Percentiles rank a stretch among this genome's conserved stretches.
phyloP scores from a whole-genome alignment of 2,797 vertebrate genomes.

The Spinibarbus caldwelli region DNA sequence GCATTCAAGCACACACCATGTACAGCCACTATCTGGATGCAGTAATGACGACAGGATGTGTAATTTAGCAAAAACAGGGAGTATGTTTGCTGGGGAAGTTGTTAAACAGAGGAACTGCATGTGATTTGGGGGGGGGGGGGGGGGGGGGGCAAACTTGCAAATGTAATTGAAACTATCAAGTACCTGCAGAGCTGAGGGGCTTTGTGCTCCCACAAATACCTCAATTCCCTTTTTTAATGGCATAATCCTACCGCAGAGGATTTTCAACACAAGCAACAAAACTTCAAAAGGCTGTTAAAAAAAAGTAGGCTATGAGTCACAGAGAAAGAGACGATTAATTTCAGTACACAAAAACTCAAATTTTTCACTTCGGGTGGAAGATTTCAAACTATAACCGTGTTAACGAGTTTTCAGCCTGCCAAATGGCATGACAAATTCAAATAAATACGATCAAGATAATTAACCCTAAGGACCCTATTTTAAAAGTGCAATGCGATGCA shows the following conservation, averaged over 20 bases:
- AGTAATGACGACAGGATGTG: neutral
- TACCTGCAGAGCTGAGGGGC: slow-evolving; percentile 41
- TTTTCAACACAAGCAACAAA: slow-evolving; percentile 39
- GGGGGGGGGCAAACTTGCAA: too few relatives aligned
- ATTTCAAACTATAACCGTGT: slow-evolving; percentile 9
- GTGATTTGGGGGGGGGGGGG: slow-evolving; percentile 1
- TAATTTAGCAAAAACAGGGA: neutral
- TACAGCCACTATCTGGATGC: neutral
- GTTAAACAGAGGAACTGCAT: slow-evolving; percentile 22
- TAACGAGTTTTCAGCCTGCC: slow-evolving; percentile 20
- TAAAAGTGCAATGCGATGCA: neutral
- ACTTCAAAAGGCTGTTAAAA: slow-evolving; percentile 43
- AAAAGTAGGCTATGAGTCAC: slow-evolving; percentile 33
- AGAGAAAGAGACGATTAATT: slow-evolving; percentile 28
- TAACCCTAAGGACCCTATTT: neutral
- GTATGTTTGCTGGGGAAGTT: neutral
- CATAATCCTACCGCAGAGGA: slow-evolving; percentile 47
- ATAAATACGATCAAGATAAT: slow-evolving; percentile 18
- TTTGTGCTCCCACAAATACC: slow-evolving; percentile 58
- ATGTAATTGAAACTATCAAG: too few relatives aligned
- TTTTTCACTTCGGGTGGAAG: neutral
- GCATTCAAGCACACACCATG: neutral
- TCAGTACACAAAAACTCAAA: neutral
- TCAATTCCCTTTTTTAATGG: slow-evolving; percentile 45
- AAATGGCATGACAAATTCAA: neutral